Evolutionary conservation across 1,140 invertebrate genomes (phyloP).

Genomic region (Macrostomum lignano): DNA sequence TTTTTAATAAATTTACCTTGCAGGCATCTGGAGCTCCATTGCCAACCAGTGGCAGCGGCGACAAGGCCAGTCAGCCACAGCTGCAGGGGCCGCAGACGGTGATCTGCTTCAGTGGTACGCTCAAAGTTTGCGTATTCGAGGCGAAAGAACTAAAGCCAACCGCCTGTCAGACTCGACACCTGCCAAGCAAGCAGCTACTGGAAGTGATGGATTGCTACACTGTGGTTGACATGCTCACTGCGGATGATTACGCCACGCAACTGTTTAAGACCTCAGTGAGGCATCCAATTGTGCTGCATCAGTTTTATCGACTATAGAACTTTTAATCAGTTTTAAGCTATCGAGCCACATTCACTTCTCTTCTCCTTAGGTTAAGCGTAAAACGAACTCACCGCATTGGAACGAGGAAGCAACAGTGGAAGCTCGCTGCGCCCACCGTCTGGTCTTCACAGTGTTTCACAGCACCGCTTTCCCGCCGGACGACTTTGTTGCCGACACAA

Average conservation of each 20-base stretch:
- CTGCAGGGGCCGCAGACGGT: too few relatives aligned
- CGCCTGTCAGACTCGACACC: constrained; percentile 61
- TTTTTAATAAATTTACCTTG: too few relatives aligned
- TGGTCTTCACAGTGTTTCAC: constrained; percentile 89
- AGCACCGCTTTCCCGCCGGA: constrained; percentile 81
- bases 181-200: constrained; percentile 23
- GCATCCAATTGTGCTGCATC: too few relatives aligned
- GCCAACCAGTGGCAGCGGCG: too few relatives aligned
- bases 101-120: constrained; percentile 88
- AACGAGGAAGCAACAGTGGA: constrained; percentile 40
- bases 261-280: constrained; percentile 46
- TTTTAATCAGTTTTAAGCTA: too few relatives aligned
- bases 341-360: too few relatives aligned
- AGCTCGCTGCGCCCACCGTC: constrained; percentile 55
- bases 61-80: too few relatives aligned
- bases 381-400: constrained; percentile 41
- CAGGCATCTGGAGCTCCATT: too few relatives aligned
- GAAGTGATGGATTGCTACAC: constrained; percentile 60
- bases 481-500: constrained; percentile 90
- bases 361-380: constrained; percentile 64
- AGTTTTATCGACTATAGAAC: too few relatives aligned
- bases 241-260: constrained; percentile 55
- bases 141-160: constrained; percentile 77
- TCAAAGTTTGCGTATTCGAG: constrained; percentile 83
- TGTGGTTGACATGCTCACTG: too few relatives aligned